phyloP scores from a whole-genome alignment of 2,797 vertebrate genomes.

The Hoplostethus atlanticus region DNA sequence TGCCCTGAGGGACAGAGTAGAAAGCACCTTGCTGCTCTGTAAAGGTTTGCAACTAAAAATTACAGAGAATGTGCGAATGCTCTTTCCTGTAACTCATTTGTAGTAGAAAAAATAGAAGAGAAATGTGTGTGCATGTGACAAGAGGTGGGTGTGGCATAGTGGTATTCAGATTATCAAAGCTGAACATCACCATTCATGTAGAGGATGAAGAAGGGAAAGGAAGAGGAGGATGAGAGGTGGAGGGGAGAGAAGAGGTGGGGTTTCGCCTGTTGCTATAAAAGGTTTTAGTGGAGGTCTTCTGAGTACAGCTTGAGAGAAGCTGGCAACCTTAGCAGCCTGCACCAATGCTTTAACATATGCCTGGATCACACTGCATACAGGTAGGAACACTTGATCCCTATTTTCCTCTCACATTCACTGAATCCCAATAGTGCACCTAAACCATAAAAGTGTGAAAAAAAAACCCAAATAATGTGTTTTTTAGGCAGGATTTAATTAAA shows the following conservation, averaged over 20 bases:
- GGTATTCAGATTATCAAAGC: not conserved
- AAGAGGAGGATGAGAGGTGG: conserved; percentile 24
- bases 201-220: not conserved
- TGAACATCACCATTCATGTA: conserved; percentile 4
- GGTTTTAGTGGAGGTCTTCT: not conserved
- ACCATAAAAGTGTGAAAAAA: too few species aligned
- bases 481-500: too few species aligned
- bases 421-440: not conserved
- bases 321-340: conserved; percentile 13
- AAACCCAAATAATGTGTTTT: conserved; percentile 2
- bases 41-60: too few species aligned
- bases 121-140: not conserved
- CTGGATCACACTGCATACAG: conserved; percentile 68
- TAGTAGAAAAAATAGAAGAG: too few species aligned
- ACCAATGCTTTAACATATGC: conserved; percentile 70
- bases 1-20: too few species aligned
- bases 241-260: conserved; percentile 38
- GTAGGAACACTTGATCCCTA: conserved; percentile 59
- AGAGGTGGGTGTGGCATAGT: conserved; percentile 13
- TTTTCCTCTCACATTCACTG: not conserved
- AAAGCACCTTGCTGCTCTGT: too few species aligned
- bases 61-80: too few species aligned
- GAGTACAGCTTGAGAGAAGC: conserved; percentile 17
- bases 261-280: conserved; percentile 65
- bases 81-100: too few species aligned